phyloP scores from a whole-genome alignment of 2,888 invertebrate genomes.

The Megaustenia siamemsis region DNA sequence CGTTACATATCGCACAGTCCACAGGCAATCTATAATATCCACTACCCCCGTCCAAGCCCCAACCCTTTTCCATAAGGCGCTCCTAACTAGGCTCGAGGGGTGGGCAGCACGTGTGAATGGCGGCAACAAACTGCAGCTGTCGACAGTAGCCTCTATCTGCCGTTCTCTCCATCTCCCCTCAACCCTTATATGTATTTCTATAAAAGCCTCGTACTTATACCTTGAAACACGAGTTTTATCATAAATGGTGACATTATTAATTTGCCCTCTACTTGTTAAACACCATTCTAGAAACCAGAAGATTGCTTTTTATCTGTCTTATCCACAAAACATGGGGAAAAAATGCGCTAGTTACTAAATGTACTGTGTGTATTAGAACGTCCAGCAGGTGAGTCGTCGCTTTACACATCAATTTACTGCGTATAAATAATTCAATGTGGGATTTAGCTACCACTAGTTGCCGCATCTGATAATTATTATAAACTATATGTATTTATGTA shows the following conservation, averaged over 20 bases:
- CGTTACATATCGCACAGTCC: background rate
- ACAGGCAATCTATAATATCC: background rate
- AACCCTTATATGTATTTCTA: background rate
- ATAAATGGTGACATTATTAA: background rate
- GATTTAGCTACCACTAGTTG: no score
- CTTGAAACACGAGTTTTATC: background rate
- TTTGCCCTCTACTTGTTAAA: background rate
- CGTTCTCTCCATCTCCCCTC: background rate
- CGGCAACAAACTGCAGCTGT: background rate
- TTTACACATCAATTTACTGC: no score
- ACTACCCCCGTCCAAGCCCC: background rate
- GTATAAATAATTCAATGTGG: no score
- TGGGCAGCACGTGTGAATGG: constrained; percentile 7
- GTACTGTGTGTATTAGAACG: no score
- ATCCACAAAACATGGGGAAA: no score
- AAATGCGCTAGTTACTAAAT: no score
- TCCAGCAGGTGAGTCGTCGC: no score
- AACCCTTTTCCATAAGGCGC: background rate
- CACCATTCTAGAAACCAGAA: no score
- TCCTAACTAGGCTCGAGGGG: background rate
- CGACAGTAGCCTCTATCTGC: background rate
- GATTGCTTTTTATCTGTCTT: no score
- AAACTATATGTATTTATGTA: no score
- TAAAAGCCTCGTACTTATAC: background rate
- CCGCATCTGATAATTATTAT: no score